Conservation (phyloP, 2,113 vertebrate species). For the Leptodactylus fuscus region DNA sequence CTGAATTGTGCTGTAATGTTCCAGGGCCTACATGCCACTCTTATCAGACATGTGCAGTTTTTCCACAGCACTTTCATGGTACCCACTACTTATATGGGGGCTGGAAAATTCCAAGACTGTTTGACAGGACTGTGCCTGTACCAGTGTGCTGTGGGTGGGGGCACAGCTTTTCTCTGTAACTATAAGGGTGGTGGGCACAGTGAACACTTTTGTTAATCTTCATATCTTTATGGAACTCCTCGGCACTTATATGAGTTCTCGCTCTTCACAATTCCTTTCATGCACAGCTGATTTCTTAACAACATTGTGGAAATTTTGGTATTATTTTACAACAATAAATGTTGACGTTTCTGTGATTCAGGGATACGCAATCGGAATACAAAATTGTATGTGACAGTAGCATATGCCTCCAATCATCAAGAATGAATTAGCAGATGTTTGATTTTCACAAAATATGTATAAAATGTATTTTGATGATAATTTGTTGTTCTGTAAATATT, state of each 20-base stretch:
- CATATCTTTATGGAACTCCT: neutral
- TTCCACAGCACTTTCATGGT: too few relatives aligned
- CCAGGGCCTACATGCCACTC: too few relatives aligned
- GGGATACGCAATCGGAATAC: neutral
- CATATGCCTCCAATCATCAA: constrained; percentile 32
- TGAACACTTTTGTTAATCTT: too few relatives aligned
- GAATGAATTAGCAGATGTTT: constrained; percentile 43
- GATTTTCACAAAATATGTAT: constrained; percentile 20
- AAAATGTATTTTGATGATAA: constrained; percentile 6
- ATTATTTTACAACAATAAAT: constrained; percentile 17
- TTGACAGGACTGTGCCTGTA: neutral
- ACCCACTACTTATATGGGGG: neutral
- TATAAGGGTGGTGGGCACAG: too few relatives aligned
- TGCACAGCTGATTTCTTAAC: neutral
- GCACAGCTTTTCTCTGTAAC: neutral
- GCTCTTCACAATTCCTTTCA: neutral
- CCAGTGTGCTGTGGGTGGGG: neutral
- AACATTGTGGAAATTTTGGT: neutral
- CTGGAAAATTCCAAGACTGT: too few relatives aligned
- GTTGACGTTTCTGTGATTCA: neutral
- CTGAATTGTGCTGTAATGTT: too few relatives aligned
- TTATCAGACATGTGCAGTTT: too few relatives aligned
- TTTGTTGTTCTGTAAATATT: constrained; percentile 12
- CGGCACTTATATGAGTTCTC: neutral
- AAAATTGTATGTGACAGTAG: constrained; percentile 40